These are phyloP conservation scores for Cryptomyrus ogoouensis DNA, from an alignment of 2,113 vertebrate species.

Conservation along the genomic window DNA sequence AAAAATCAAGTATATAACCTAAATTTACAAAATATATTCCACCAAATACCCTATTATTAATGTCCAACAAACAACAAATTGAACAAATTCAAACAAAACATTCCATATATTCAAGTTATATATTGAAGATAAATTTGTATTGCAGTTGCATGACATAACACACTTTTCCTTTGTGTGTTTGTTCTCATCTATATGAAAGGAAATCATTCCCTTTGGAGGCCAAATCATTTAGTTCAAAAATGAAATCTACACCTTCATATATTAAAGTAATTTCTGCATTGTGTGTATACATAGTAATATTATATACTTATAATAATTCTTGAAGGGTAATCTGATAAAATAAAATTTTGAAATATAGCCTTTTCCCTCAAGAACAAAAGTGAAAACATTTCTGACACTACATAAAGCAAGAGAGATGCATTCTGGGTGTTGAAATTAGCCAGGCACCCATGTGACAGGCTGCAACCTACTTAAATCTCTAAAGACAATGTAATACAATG, in stretches of 20 bases:
- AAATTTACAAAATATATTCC: background rate
- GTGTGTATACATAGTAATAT: background rate
- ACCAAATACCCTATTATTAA: background rate
- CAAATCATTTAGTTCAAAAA: background rate
- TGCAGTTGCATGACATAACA: background rate
- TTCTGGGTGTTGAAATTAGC: background rate
- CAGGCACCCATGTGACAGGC: background rate
- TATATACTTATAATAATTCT: background rate
- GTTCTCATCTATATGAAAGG: background rate
- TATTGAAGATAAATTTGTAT: background rate
- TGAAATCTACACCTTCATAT: background rate
- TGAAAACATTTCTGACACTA: background rate
- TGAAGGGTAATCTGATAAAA: background rate
- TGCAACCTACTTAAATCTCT: conserved; percentile 40
- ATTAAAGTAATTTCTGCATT: background rate
- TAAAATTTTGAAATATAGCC: background rate
- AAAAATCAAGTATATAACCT: background rate
- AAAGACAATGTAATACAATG: conserved; percentile 61
- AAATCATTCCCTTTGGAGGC: background rate
- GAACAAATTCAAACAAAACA: background rate
- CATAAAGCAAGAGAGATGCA: background rate
- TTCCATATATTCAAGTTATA: background rate
- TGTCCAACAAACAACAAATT: background rate
- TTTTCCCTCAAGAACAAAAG: background rate
- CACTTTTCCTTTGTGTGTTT: background rate